phyloP scores from a whole-genome alignment of 1,140 invertebrate genomes.

The Caenorhabditis brenneri region DNA sequence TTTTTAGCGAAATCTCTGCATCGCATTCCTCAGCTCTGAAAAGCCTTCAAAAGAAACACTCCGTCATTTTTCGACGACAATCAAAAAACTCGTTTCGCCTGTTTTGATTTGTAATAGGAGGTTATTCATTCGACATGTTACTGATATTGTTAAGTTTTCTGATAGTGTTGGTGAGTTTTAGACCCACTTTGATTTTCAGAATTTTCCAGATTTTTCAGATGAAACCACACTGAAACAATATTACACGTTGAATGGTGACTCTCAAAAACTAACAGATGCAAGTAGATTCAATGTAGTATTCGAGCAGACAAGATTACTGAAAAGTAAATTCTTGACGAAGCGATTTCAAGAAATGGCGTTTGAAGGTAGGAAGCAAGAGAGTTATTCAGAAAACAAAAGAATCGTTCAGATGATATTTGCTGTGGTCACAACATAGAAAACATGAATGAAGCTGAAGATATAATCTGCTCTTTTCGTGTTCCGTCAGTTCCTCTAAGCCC shows the following conservation, averaged over 20 bases:
- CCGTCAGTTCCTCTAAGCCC: constrained; percentile 18
- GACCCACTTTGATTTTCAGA: not conserved
- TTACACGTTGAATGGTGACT: constrained; percentile 13
- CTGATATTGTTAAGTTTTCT: constrained; percentile 28
- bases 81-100: constrained; percentile 10
- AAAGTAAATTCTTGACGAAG: constrained; percentile 13
- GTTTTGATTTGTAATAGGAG: constrained; percentile 28
- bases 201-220: not conserved
- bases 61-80: not conserved
- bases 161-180: constrained; percentile 3
- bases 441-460: constrained; percentile 8
- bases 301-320: constrained; percentile 9
- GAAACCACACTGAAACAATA: constrained; percentile 20
- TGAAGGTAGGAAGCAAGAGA: not conserved
- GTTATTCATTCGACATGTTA: constrained; percentile 22
- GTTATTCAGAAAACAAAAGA: too few relatives aligned
- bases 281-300: constrained; percentile 38
- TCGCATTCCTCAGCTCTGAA: not conserved
- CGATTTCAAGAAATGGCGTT: constrained; percentile 21
- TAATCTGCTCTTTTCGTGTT: constrained; percentile 10
- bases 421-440: constrained; percentile 23
- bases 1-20: constrained; percentile 9
- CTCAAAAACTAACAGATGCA: not conserved
- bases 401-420: constrained; percentile 5
- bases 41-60: constrained; percentile 4